Conservation (phyloP, 2,113 vertebrate species). For the Thryonomys swinderianus region DNA sequence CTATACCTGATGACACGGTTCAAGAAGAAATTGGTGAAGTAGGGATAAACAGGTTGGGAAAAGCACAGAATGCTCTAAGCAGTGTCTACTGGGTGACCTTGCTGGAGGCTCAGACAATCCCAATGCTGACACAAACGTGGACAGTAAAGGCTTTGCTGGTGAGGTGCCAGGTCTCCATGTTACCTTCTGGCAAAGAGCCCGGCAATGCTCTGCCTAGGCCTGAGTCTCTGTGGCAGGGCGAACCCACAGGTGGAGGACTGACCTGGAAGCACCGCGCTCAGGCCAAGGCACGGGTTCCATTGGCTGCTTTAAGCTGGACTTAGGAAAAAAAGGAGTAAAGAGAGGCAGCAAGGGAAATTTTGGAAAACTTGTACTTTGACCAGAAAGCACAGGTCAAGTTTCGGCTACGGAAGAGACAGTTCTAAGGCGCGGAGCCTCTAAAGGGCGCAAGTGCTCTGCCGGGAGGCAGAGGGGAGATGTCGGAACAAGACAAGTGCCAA, state of each 20-base stretch:
- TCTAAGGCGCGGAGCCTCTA: not conserved
- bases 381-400: not conserved
- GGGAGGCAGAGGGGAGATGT: not conserved
- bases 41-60: not conserved
- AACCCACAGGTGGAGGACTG: not conserved
- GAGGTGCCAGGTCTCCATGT: not conserved
- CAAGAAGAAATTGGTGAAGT: not conserved
- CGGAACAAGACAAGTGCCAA: not conserved
- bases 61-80: not conserved
- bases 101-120: not conserved
- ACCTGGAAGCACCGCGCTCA: not conserved
- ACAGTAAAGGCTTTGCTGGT: not conserved
- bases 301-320: not conserved
- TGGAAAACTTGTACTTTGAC: not conserved
- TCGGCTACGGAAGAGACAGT: not conserved
- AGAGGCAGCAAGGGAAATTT: not conserved
- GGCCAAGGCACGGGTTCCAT: not conserved
- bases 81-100: not conserved
- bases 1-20: not conserved
- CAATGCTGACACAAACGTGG: no score
- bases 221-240: not conserved
- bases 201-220: no score
- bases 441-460: not conserved
- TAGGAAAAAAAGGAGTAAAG: not conserved
- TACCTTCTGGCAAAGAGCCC: not conserved